Evolutionary conservation across 2,888 invertebrate genomes (phyloP), one percentile per base, ranked within the genome.

Genomic region (Ellobium chinense): DNA sequence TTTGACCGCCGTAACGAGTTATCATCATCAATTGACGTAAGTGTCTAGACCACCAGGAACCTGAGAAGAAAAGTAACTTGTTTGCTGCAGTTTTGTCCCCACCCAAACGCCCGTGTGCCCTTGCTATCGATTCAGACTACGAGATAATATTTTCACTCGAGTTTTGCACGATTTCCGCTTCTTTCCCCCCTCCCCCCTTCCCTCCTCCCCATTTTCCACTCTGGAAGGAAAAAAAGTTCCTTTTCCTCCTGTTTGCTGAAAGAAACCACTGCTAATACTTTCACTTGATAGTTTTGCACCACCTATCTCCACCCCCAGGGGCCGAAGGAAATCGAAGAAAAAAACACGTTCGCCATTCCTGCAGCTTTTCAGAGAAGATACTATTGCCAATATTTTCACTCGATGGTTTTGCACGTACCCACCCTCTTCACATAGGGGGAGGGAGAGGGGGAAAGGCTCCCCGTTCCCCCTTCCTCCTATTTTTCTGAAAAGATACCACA

Each of bases 41-140:
- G 4, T 29, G 69, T 69, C 69, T 69, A 69, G 69, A 69, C 69
- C 18, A 54, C 54, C 54, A 21, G 69, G 27, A 69, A 69, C 69
- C 46, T n/a, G 12, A 46, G 29, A 12, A n/a, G n/a, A n/a, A 12
- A 72, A 58, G 14, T 34, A 72, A 60, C 60, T 58, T 72, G n/a
- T 72, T 37, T 72, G 72, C 27, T 62, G 62, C n/a, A 27, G 27
- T n/a, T 62, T 46, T 46, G 9, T 12, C 18, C 18, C 18, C 46
- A 7, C 24, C 12, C n/a, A 7, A 7, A 24, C 24, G 5, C 7
- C 62, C 62, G 9, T 7, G 12, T 62, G 7, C 14, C 27, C 12
- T 27, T 62, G 24, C 62, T 62, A 54, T 56, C 54, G 34, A 29
- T 29, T 54, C 54, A 31, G n/a, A 27, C 14, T 56, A 9, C 34